phyloP scores from a whole-genome alignment of 2,797 vertebrate genomes.

The Alosa sapidissima region DNA sequence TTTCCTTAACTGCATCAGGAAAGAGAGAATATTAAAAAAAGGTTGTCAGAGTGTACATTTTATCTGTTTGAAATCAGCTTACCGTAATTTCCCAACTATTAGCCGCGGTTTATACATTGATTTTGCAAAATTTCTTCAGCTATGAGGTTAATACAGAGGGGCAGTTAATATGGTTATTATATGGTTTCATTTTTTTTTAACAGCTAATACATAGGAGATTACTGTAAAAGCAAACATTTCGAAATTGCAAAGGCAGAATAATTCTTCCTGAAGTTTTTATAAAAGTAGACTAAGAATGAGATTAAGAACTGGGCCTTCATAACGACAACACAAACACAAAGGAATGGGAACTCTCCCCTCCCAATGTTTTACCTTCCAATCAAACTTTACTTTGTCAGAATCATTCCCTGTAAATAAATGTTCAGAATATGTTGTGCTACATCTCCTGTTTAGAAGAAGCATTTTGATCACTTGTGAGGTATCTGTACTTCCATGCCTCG shows the following conservation, averaged over 20 bases:
- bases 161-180: too few species aligned
- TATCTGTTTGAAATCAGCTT: neutral
- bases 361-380: too few species aligned
- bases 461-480: too few species aligned
- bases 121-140: too few species aligned
- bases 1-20: conserved; percentile 83
- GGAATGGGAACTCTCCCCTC: too few species aligned
- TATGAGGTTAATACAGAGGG: too few species aligned
- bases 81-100: too few species aligned
- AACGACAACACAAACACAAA: neutral
- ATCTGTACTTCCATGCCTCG: neutral
- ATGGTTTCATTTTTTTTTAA: too few species aligned
- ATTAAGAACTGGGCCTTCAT: conserved; percentile 44
- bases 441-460: too few species aligned
- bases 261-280: neutral
- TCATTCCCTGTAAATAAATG: neutral
- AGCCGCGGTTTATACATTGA: too few species aligned
- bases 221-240: neutral
- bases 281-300: conserved; percentile 27
- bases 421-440: neutral
- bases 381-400: neutral
- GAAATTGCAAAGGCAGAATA: neutral
- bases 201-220: too few species aligned
- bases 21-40: neutral
- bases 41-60: neutral